phyloP scores from a whole-genome alignment of 2,888 invertebrate genomes.

The Ochropleura leucogaster region DNA sequence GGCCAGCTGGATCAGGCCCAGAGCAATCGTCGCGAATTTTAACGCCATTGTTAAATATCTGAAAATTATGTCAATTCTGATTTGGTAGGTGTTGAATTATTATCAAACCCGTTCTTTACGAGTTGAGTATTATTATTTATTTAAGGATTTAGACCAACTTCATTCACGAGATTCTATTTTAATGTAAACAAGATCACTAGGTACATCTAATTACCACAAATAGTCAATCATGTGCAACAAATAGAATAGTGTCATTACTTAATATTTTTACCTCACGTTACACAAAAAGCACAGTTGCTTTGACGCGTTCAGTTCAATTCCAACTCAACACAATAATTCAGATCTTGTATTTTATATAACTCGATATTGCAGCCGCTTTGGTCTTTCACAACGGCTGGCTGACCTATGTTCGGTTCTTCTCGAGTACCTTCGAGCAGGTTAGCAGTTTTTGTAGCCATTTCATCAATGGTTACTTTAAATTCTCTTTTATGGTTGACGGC shows the following conservation, averaged over 20 bases:
- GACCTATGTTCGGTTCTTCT: slow-evolving; percentile 68
- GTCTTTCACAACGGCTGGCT: slow-evolving; percentile 80
- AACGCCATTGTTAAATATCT: slow-evolving; percentile 69
- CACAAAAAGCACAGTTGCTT: slow-evolving; percentile 74
- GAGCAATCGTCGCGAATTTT: slow-evolving; percentile 72
- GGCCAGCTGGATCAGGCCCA: slow-evolving; percentile 77
- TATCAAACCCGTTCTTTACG: not conserved
- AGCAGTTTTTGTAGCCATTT: slow-evolving; percentile 53
- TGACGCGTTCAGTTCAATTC: slow-evolving; percentile 71
- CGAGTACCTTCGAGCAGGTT: slow-evolving; percentile 46
- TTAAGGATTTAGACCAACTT: not conserved
- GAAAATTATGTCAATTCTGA: slow-evolving; percentile 1
- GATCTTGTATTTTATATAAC: slow-evolving; percentile 88
- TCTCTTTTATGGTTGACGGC: slow-evolving; percentile 38
- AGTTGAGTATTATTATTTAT: not conserved
- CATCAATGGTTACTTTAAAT: slow-evolving; percentile 50
- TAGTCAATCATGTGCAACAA: slow-evolving; percentile 56
- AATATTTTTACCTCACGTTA: slow-evolving; percentile 69
- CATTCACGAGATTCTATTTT: not conserved
- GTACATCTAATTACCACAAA: slow-evolving; percentile 31
- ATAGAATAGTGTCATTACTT: slow-evolving; percentile 54
- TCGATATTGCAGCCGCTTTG: slow-evolving; percentile 76
- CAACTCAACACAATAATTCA: slow-evolving; percentile 75
- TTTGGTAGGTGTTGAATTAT: not conserved
- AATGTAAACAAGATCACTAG: slow-evolving; percentile 5